phyloP scores from a whole-genome alignment of 2,888 invertebrate species.

The Thecocarcelia acutangulata region DNA sequence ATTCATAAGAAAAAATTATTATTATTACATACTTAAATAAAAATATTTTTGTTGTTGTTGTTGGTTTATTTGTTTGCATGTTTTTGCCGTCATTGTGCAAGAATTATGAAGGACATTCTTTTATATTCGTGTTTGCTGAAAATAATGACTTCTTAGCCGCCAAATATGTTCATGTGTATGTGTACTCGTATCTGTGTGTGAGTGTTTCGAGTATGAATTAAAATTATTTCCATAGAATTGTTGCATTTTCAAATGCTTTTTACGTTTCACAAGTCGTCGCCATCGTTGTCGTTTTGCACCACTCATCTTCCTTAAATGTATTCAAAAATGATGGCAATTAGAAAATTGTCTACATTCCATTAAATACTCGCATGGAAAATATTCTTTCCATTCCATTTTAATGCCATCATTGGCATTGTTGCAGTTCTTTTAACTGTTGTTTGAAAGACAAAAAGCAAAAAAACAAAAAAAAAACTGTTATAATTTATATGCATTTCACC shows the following conservation, averaged over 20 bases:
- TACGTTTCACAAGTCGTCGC: conserved; percentile 16
- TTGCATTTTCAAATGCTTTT: background rate
- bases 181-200: too few relatives aligned
- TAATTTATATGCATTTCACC: conserved; percentile 68
- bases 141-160: conserved; percentile 25
- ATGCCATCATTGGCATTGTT: conserved; percentile 22
- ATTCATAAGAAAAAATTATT: conserved; percentile 37
- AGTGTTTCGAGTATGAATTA: background rate
- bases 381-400: conserved; percentile 14
- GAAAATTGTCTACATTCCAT: conserved; percentile 46
- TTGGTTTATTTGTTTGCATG: conserved; percentile 2
- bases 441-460: background rate
- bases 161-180: conserved; percentile 3
- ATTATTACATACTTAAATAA: background rate
- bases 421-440: conserved; percentile 35
- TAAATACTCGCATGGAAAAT: conserved; percentile 23
- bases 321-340: conserved; percentile 43
- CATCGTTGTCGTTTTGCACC: conserved; percentile 7
- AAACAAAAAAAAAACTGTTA: conserved; percentile 15
- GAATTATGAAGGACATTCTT: conserved; percentile 40
- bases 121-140: conserved; percentile 2
- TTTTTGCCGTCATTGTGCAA: background rate
- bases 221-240: conserved; percentile 4
- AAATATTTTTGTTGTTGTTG: background rate
- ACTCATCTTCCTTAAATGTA: conserved; percentile 22